phyloP scores from a whole-genome alignment of 2,797 vertebrate genomes.

The Staurois parvus region DNA sequence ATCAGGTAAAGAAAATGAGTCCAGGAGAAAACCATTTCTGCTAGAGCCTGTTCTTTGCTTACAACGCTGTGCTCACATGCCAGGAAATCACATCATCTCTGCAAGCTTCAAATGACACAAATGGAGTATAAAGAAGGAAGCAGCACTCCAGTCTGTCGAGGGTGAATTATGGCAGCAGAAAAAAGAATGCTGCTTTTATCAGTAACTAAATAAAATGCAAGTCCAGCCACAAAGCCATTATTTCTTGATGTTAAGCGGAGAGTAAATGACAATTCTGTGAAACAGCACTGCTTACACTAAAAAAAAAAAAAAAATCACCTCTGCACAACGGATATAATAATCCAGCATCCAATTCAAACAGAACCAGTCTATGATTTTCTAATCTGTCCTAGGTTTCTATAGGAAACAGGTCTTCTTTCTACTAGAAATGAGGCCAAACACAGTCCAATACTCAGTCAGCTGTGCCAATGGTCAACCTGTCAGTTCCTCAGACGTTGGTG shows the following conservation, averaged over 20 bases:
- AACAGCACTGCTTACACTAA: no score
- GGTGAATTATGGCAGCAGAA: conserved; percentile 14
- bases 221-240: conserved; percentile 3
- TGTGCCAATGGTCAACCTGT: not conserved
- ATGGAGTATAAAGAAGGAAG: conserved; percentile 5
- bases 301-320: not conserved
- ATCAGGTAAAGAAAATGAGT: not conserved
- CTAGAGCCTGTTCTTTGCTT: not conserved
- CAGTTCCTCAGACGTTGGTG: not conserved
- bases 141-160: not conserved
- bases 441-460: not conserved
- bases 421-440: not conserved
- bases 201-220: not conserved
- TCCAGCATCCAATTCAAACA: not conserved
- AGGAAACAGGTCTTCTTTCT: not conserved
- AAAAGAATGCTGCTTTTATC: not conserved
- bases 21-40: not conserved
- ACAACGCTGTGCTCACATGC: not conserved
- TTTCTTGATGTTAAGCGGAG: not conserved
- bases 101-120: not conserved
- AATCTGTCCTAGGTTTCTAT: not conserved
- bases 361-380: not conserved
- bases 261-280: not conserved
- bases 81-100: not conserved
- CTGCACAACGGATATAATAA: not conserved